Evolutionary conservation across 2,113 vertebrate species (phyloP).

Genomic region (Cyanoderma ruficeps): DNA sequence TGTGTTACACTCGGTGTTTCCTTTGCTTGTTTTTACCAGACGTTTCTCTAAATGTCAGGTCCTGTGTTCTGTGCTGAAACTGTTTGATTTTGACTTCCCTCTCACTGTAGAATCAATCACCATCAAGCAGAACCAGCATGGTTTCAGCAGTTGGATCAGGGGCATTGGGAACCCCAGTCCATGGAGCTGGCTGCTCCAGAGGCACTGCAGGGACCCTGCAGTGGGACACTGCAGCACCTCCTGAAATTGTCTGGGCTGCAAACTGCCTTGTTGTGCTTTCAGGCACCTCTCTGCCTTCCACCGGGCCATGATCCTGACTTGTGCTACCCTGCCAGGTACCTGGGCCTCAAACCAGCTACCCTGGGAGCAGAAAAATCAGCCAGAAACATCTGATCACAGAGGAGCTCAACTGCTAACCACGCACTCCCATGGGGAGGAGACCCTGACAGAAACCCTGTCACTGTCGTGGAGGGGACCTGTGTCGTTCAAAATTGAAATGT

Average conservation of each 20-base stretch:
- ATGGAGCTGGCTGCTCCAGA: not conserved
- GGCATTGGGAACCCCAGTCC: accelerated
- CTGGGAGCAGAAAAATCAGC: not conserved
- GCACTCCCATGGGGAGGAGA: not conserved
- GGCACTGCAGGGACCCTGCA: accelerated
- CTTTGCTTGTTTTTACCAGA: not conserved
- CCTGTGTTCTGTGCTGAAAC: not conserved
- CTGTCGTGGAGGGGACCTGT: accelerated
- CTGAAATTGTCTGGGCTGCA: accelerated
- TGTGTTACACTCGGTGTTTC: accelerated
- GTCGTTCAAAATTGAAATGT: not conserved
- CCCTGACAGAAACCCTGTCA: not conserved
- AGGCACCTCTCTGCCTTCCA: not conserved
- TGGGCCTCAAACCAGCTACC: not conserved
- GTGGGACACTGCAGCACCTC: accelerated
- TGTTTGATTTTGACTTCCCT: not conserved
- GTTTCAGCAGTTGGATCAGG: not conserved
- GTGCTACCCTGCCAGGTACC: not conserved
- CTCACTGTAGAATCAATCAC: not conserved
- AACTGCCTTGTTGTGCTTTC: not conserved
- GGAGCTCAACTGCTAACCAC: not conserved
- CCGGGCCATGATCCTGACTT: accelerated
- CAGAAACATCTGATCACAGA: accelerated
- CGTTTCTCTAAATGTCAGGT: not conserved
- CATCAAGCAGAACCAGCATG: not conserved